Conservation (phyloP, 2,113 vertebrate genomes). For the Tachysurus vachellii region DNA sequence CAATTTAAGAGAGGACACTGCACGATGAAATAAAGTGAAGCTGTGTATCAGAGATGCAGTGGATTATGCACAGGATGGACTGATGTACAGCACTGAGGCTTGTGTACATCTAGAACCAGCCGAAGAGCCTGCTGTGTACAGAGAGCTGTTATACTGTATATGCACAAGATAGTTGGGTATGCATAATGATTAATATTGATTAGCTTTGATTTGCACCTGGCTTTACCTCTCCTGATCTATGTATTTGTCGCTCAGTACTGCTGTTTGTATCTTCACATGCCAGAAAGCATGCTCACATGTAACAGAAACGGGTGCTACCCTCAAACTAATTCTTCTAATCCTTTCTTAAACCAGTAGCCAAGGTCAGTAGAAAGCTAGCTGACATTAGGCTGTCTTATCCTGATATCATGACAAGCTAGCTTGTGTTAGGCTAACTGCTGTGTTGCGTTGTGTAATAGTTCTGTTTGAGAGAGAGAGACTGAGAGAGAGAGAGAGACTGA, state of each 20-base stretch:
- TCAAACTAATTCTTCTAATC: not conserved
- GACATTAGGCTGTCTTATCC: not conserved
- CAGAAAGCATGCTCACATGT: not conserved
- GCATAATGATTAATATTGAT: not conserved
- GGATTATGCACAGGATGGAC: constrained; percentile 2
- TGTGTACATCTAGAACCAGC: not conserved
- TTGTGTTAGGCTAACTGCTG: not conserved
- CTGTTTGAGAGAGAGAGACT: not conserved
- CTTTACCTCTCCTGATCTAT: not conserved
- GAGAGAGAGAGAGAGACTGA: no score
- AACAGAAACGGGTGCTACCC: not conserved
- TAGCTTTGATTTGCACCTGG: not conserved
- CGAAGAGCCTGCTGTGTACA: not conserved
- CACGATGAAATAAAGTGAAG: not conserved
- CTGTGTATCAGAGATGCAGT: not conserved
- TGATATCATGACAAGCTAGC: not conserved
- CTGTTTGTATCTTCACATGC: not conserved
- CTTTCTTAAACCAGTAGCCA: not conserved
- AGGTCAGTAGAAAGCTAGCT: not conserved
- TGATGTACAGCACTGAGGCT: not conserved
- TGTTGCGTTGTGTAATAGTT: not conserved
- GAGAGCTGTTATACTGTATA: not conserved
- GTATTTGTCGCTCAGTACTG: not conserved
- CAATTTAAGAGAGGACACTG: not conserved
- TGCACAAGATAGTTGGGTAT: not conserved